Conservation (phyloP, 2,797 vertebrate species). For the Poecilia gillii region DNA sequence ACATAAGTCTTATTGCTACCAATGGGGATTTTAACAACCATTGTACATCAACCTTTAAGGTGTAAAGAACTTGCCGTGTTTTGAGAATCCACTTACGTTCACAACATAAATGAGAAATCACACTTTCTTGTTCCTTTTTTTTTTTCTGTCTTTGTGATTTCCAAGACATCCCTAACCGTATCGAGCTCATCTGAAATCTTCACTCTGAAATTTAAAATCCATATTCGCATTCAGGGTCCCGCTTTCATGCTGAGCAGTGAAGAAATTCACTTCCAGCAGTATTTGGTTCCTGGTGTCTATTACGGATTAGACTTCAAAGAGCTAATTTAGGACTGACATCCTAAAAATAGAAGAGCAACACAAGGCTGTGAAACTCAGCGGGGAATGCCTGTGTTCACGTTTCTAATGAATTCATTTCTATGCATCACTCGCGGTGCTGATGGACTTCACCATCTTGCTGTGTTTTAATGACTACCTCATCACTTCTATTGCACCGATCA, state of each 20-base stretch:
- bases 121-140: not conserved
- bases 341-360: constrained; percentile 64
- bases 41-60: not conserved
- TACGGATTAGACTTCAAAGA: constrained; percentile 54
- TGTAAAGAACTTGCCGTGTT: not conserved
- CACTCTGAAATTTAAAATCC: not conserved
- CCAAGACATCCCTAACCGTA: not conserved
- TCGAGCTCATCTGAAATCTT: not conserved
- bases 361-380: constrained; percentile 36
- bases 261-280: constrained; percentile 30
- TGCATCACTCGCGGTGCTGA: constrained; percentile 40
- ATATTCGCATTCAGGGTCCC: constrained; percentile 9
- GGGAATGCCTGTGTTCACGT: constrained; percentile 37
- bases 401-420: constrained; percentile 68
- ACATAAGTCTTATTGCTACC: not conserved
- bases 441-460: constrained; percentile 44
- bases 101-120: not conserved
- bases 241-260: constrained; percentile 24
- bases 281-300: constrained; percentile 39
- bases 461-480: constrained; percentile 46
- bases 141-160: not conserved
- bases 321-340: constrained; percentile 48
- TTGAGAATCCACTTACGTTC: not conserved
- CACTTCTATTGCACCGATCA: constrained; percentile 23
- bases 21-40: not conserved